These are phyloP conservation scores for Podocnemis expansa DNA, from an alignment of 2,113 vertebrate species.

Conservation along the genomic window DNA sequence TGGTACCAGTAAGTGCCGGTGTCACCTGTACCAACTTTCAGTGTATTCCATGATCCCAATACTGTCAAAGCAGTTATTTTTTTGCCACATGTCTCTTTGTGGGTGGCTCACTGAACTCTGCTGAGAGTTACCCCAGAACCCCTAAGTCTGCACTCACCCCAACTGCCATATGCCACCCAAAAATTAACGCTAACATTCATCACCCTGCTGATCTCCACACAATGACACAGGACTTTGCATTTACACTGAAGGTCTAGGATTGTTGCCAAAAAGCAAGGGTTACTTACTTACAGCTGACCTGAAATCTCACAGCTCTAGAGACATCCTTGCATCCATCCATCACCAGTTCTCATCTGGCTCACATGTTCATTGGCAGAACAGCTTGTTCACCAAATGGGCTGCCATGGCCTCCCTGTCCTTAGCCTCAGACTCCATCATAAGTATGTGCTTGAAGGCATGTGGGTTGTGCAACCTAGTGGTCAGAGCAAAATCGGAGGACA, in stretches of 20 bases:
- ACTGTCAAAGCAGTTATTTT: neutral
- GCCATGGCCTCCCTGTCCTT: neutral
- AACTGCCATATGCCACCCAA: neutral
- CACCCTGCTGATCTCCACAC: neutral
- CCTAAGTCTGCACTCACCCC: neutral
- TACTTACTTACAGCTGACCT: neutral
- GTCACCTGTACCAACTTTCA: neutral
- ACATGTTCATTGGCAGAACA: neutral
- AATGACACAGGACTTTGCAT: neutral
- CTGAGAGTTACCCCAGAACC: neutral
- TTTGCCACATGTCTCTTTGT: neutral
- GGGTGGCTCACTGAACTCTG: neutral
- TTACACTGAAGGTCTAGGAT: neutral
- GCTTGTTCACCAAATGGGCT: neutral
- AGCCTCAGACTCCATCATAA: neutral
- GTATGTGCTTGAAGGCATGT: neutral
- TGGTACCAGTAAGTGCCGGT: neutral
- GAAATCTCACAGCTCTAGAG: neutral
- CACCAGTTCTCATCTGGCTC: neutral
- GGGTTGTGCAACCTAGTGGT: neutral
- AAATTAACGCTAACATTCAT: neutral
- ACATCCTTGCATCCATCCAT: neutral
- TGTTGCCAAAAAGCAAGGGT: neutral
- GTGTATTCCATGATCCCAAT: rapidly evolving
- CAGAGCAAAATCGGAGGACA: neutral